Evolutionary conservation across 2,888 invertebrate species (phyloP).

Genomic region (Hyposoter dolosus): DNA sequence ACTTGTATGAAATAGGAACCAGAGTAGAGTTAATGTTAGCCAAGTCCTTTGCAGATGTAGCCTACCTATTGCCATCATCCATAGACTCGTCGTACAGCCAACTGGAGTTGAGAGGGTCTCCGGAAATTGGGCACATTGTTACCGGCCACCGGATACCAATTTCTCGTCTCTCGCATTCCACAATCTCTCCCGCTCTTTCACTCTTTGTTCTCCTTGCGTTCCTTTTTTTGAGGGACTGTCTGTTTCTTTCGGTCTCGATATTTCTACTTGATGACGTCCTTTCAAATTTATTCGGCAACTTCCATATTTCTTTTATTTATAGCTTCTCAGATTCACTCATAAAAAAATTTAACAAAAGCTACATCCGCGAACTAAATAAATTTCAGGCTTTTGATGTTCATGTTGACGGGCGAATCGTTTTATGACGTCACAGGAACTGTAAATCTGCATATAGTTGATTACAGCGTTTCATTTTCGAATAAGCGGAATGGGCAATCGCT

Average conservation of each 20-base stretch:
- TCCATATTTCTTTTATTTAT: neutral
- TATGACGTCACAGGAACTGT: too few species aligned
- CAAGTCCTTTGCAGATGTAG: slow-evolving; percentile 14
- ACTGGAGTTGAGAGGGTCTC: slow-evolving; percentile 67
- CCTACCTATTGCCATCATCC: slow-evolving; percentile 12
- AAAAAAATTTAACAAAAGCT: neutral
- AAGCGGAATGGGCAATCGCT: neutral
- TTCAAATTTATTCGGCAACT: neutral
- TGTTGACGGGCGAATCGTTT: too few species aligned
- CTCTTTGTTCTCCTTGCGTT: slow-evolving; percentile 20
- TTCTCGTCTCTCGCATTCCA: slow-evolving; percentile 53
- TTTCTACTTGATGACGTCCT: neutral
- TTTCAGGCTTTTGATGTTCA: too few species aligned
- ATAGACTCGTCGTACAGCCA: slow-evolving; percentile 15
- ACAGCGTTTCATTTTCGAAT: neutral
- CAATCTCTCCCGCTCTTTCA: slow-evolving; percentile 13
- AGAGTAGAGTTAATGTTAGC: slow-evolving; percentile 44
- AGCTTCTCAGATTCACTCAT: slow-evolving; percentile 4
- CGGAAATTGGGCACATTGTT: slow-evolving; percentile 73
- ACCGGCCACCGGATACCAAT: slow-evolving; percentile 71
- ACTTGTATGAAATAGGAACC: neutral
- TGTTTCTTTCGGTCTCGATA: neutral
- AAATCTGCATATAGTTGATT: neutral
- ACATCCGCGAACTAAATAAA: too few species aligned
- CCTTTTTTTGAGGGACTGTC: neutral